A percentile compares a stretch with the other conserved stretches of the same genome.
phyloP scores from a whole-genome alignment of 2,888 invertebrate genomes.

The Andrena praecox region DNA sequence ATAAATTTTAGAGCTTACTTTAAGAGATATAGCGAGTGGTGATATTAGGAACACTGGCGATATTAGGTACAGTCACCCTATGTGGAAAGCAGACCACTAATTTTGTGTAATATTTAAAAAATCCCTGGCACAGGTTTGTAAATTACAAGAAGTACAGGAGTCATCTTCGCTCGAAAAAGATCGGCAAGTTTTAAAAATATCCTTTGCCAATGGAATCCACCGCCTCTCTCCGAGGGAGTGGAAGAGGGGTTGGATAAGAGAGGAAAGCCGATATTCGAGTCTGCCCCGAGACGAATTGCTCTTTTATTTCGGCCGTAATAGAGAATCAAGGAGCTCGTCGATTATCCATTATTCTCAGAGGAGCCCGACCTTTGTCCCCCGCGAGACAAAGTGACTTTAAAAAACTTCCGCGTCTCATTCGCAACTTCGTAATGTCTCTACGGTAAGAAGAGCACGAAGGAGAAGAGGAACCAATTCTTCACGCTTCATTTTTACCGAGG shows the following conservation, averaged over 20 bases:
- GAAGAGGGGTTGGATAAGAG: constrained; percentile 48
- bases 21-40: too few species aligned
- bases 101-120: too few species aligned
- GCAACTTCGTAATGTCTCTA: constrained; percentile 63
- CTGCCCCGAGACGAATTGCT: constrained; percentile 65
- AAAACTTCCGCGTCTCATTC: constrained; percentile 70
- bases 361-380: constrained; percentile 71
- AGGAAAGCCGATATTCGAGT: constrained; percentile 66
- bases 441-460: background rate
- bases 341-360: constrained; percentile 73
- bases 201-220: constrained; percentile 15
- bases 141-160: too few species aligned
- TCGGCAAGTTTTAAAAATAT: constrained; percentile 39
- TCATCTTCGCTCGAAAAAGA: background rate
- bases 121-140: too few species aligned
- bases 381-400: constrained; percentile 72
- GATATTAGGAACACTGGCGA: too few species aligned
- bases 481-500: constrained; percentile 42
- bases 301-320: constrained; percentile 72
- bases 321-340: constrained; percentile 76
- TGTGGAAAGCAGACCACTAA: too few species aligned
- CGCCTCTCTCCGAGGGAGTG: constrained; percentile 8
- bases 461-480: constrained; percentile 24
- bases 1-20: too few species aligned
- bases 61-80: too few species aligned